Base-by-base conservation (phyloP, 2,888 invertebrate genomes). In the Pachycephus smyrnensis region DNA sequence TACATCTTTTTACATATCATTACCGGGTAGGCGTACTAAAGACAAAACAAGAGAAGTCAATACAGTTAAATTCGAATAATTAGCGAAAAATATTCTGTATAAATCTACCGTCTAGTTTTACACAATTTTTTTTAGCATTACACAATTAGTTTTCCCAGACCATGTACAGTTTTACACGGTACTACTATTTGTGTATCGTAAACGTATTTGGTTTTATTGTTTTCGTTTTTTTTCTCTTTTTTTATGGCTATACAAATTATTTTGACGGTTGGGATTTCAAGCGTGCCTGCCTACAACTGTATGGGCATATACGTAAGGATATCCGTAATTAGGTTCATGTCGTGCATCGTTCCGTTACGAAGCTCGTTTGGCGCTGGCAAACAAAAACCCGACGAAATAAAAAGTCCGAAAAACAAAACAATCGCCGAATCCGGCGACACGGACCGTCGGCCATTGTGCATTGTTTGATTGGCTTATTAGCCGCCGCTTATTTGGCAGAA, bases 401-500 rank as follows among this genome's bases (percentile, higher is more conserved):
- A 33, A 33, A 31, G 71, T 9, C 71, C 4, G n/a, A 31, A 15
- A 31, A 33, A 71, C 31, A 71, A 30, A 23, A 9, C 9, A 23
- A 35, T 9, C 35, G 23, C 55, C 23, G 55, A 55, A 55, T 55
- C 55, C 55, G 55, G 55, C 23, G 55, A 55, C 23, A 55, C 55
- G 55, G 55, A 9, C 55, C 55, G 33, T 12, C 32, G 71, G 32
- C 71, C 31, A 71, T 71, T 71, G 71, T 71, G 31, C 32, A 33
- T 33, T 33, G 71, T 71, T 71, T 71, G 31, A 71, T 71, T 30
- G 71, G 71, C 55, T 55, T 55, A 55, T 55, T 55, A 55, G 71
- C 69, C 30, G 69, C 69, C 30, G 69, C 69, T 69, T 69, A 69
- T 69, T 69, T 69, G 69, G 71, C 31, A 71, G 31, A 71, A 31